Percentiles rank a stretch among this genome's conserved stretches.
phyloP scores from a whole-genome alignment of 2,797 vertebrate genomes.

The Scleropages formosus region DNA sequence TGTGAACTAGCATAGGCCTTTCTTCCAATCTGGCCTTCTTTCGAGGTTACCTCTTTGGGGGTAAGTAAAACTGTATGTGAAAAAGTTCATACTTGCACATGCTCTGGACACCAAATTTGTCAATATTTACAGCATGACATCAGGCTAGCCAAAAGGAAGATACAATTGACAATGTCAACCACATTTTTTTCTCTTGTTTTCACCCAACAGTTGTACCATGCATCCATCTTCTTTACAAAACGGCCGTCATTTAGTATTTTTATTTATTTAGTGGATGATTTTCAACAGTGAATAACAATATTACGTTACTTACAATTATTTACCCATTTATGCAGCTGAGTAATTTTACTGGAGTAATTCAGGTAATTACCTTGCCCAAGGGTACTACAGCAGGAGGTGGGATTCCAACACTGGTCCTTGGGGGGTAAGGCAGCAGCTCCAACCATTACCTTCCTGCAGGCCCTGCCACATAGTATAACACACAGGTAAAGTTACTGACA shows the following conservation, averaged over 20 bases:
- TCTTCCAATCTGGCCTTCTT: background rate
- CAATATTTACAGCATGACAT: background rate
- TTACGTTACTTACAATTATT: background rate
- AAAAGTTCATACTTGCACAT: conserved; percentile 6
- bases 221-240: background rate
- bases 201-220: background rate
- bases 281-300: background rate
- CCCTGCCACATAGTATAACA: too few relatives aligned
- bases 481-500: too few relatives aligned
- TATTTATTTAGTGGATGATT: too few relatives aligned
- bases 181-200: background rate
- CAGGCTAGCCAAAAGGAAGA: background rate
- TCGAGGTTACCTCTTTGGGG: background rate
- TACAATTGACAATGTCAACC: background rate
- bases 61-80: background rate
- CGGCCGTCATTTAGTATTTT: background rate
- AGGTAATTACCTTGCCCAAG: too few relatives aligned
- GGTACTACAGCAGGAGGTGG: too few relatives aligned
- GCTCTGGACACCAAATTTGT: conserved; percentile 2
- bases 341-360: too few relatives aligned
- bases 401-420: too few relatives aligned
- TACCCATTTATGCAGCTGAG: too few relatives aligned
- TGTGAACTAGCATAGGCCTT: background rate
- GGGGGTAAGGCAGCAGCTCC: too few relatives aligned
- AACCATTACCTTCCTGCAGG: too few relatives aligned